Conservation (phyloP, 1,140 invertebrate species). For the Procambarus virginalis region DNA sequence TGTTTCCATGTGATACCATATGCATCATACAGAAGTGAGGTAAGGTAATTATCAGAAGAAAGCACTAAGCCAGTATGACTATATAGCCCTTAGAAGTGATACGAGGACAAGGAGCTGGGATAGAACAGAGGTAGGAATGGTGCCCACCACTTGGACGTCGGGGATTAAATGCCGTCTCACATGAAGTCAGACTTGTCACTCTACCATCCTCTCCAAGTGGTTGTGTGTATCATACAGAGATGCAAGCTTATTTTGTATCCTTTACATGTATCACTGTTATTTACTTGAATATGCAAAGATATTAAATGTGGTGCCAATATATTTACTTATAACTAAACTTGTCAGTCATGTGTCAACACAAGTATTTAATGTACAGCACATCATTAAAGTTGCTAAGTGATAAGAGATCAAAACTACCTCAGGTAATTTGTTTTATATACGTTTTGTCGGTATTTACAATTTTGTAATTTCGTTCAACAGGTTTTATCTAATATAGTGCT, state of each 20-base stretch:
- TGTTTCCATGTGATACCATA: too few relatives aligned
- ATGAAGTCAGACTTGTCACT: too few relatives aligned
- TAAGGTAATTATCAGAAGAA: background rate
- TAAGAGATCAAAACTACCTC: too few relatives aligned
- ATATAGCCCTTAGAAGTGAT: too few relatives aligned
- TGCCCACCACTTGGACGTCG: too few relatives aligned
- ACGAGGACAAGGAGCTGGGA: too few relatives aligned
- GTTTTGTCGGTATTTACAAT: background rate
- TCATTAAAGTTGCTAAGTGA: background rate
- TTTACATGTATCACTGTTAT: background rate
- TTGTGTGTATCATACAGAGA: too few relatives aligned
- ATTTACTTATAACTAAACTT: background rate
- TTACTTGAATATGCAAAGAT: background rate
- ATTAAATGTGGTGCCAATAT: background rate
- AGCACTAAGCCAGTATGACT: too few relatives aligned
- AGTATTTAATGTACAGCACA: background rate
- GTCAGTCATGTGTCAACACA: background rate
- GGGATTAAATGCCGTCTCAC: too few relatives aligned
- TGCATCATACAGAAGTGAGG: background rate
- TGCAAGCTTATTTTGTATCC: too few relatives aligned
- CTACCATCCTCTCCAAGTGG: too few relatives aligned
- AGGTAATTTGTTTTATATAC: background rate
- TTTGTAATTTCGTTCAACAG: background rate
- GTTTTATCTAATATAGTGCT: background rate
- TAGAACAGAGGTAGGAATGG: too few relatives aligned